Percentiles rank a stretch among this genome's conserved stretches.
phyloP scores from a whole-genome alignment of 2,888 invertebrate species.

The Escarpia spicata region DNA sequence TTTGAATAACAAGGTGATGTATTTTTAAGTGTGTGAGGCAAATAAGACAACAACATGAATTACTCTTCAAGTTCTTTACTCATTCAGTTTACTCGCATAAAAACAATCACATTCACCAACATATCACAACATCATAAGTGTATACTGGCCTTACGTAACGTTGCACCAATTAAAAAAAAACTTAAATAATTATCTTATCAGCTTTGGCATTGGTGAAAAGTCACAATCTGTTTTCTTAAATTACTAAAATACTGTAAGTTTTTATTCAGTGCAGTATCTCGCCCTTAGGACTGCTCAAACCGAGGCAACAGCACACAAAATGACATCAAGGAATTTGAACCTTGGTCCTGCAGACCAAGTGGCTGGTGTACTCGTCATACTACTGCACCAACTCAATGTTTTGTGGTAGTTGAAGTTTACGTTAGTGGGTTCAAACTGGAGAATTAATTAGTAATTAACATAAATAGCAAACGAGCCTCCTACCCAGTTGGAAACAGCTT shows the following conservation, averaged over 20 bases:
- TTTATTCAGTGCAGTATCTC: background rate
- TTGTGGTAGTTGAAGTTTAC: background rate
- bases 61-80: background rate
- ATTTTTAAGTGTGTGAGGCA: too few relatives aligned
- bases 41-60: background rate
- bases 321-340: background rate
- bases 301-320: background rate
- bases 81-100: background rate
- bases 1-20: too few relatives aligned
- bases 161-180: background rate
- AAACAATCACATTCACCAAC: background rate
- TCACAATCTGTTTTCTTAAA: background rate
- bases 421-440: background rate
- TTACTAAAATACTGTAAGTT: background rate
- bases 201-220: background rate
- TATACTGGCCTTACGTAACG: background rate
- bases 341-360: background rate
- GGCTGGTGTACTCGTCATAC: background rate
- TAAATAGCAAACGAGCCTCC: background rate
- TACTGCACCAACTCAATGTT: background rate
- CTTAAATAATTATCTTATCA: background rate
- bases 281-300: background rate
- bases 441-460: background rate
- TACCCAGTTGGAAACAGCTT: background rate
- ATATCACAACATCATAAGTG: background rate